Base-by-base conservation (phyloP, 1,140 invertebrate species). In the Drosophila suzukii region DNA sequence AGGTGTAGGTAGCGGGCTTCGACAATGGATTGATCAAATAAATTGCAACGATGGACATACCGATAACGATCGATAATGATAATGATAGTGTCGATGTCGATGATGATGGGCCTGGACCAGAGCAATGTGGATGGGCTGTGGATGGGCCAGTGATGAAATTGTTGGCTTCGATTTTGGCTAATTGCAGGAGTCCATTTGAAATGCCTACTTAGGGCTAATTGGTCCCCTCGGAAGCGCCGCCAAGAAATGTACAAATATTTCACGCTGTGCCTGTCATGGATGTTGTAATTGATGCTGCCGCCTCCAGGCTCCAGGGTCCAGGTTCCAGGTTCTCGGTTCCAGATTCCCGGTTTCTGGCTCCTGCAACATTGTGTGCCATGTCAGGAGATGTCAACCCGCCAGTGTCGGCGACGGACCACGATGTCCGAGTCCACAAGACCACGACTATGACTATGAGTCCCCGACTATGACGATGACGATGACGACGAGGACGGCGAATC, bases 241-340 rank as follows among this genome's bases (percentile, higher is more conserved):
- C 77, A 75, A 83, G 75, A 89, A 81, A 86, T 86, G 79, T 88
- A 86, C 83, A 88, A 86, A 86, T 83, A 89, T 86, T 86, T 86
- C 83, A 86, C 83, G 83, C 83, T 88, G 83, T 83, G 83, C 53
- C 83, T 88, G 83, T 86, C 83, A 88, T 86, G 81, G 84, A 88
- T 88, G 83, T 83, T 89, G 83, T 86, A 86, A 86, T 88, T 86
- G 83, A 86, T 86, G 83, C 83, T 81, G 83, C 83, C 84, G 84
- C 79, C 65, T 75, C 34, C 72, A 39, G 72, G 72, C 39, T 53
- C 24, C 30, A 51, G 47, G 17, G 15, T 53, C n/a, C 38, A 49
- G 27, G 17, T 11, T 66, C 65, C 17, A 4, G 54, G 10, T 12
- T 47, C 61, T n/a, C 11, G 20, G 12, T 15, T 39, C 41, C 24